A percentile compares a stretch with the other conserved stretches of the same genome.
Evolutionary conservation across 2,797 vertebrate species (phyloP).

Genomic region (Acanthis flammea): DNA sequence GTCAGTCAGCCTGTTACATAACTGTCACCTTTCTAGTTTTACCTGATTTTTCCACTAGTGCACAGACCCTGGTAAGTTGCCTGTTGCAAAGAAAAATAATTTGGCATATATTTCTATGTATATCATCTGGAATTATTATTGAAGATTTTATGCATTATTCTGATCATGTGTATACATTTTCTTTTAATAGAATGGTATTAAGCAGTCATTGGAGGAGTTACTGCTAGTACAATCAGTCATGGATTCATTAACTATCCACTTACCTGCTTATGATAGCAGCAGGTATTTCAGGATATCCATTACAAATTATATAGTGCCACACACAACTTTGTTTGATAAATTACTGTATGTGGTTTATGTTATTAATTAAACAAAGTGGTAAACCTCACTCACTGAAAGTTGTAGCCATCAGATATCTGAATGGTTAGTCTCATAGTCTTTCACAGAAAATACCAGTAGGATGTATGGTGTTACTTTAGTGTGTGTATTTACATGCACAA

Average conservation of each 20-base stretch:
- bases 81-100: background rate
- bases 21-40: background rate
- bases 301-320: background rate
- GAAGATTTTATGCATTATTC: background rate
- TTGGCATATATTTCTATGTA: background rate
- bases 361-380: background rate
- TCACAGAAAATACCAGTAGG: background rate
- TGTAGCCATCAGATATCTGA: background rate
- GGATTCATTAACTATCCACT: background rate
- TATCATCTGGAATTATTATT: background rate
- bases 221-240: background rate
- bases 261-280: background rate
- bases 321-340: background rate
- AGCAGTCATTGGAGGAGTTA: background rate
- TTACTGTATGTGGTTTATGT: background rate
- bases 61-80: background rate
- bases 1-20: background rate
- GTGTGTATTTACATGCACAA: background rate
- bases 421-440: background rate
- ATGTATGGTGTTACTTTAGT: background rate
- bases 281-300: background rate
- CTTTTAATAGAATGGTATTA: background rate
- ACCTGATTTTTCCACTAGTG: background rate
- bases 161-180: background rate
- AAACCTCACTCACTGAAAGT: background rate